Evolutionary conservation across 1,140 invertebrate species (phyloP), one percentile per base, ranked within the genome.

Genomic region (Hycleus phaleratus): DNA sequence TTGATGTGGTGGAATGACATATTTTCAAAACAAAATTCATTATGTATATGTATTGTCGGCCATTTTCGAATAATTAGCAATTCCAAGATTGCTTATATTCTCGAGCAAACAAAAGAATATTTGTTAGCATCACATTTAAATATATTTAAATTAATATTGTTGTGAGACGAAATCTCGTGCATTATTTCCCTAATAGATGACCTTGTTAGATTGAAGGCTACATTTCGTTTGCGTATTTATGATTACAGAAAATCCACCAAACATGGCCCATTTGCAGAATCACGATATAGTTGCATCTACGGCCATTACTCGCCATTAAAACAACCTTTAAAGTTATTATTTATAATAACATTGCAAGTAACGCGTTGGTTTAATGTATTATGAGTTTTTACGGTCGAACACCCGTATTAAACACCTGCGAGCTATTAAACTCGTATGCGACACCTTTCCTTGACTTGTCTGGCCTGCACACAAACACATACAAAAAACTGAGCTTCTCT

Each of bases 21-120:
- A 32, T 5, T 32, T 32, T 32, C 32, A 7, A 32, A 32, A 0
- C 4, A 32, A 32, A 32, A 7, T 7, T 32, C 7, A 0, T 5
- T 32, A 32, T 52, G 51, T 59, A 49, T 49, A 60, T 53, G 9
- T 46, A 38, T 24, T 44, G 49, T 18, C 65, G 57, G 66, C 66
- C 66, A 68, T 68, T 56, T 68, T 68, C 18, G 50, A 58, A 59
- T 63, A 65, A 68, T 68, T 68, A 68, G 66, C 66, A 68, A 68
- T 68, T 68, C 66, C 66, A 66, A 68, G 58, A 58, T 66, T 59
- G 54, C 39, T 58, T 64, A 61, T 32, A 66, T 66, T 61, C 62
- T 38, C 46, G 52, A 58, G 54, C 66, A 61, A 64, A 68, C 66
- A 68, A 66, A 66, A 63, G 64, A 66, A 65, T 66, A 64, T 63